Conservation (phyloP, 2,797 vertebrate species). For the Megaceryle alcyon region DNA sequence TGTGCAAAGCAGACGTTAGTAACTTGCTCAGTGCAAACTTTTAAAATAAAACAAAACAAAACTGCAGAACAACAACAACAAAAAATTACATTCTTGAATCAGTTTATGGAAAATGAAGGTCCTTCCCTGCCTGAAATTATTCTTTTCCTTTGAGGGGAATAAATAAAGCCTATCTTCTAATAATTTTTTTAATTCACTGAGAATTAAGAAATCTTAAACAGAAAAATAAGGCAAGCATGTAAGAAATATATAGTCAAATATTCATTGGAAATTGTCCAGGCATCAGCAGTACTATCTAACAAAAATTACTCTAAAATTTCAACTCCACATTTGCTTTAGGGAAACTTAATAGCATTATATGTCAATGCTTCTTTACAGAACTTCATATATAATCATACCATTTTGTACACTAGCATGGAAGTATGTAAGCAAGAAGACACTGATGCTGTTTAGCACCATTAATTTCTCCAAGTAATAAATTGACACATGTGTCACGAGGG, state of each 20-base stretch:
- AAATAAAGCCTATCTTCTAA: neutral
- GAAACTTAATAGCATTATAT: conserved; percentile 46
- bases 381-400: conserved; percentile 37
- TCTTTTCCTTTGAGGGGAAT: neutral
- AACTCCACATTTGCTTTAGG: neutral
- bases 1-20: neutral
- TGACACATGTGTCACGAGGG: neutral
- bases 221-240: neutral
- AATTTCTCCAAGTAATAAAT: conserved; percentile 22
- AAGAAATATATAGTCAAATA: neutral
- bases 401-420: neutral
- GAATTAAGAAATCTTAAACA: neutral
- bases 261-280: conserved; percentile 17
- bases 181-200: neutral
- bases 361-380: conserved; percentile 26
- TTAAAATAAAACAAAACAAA: neutral
- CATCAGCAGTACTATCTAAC: neutral
- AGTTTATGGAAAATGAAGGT: neutral
- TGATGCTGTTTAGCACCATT: neutral
- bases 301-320: conserved; percentile 1
- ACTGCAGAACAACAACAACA: neutral
- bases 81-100: neutral
- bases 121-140: neutral
- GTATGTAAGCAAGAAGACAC: neutral
- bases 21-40: neutral